Evolutionary conservation across 2,113 vertebrate genomes (phyloP).

Genomic region (Leptosomus discolor): DNA sequence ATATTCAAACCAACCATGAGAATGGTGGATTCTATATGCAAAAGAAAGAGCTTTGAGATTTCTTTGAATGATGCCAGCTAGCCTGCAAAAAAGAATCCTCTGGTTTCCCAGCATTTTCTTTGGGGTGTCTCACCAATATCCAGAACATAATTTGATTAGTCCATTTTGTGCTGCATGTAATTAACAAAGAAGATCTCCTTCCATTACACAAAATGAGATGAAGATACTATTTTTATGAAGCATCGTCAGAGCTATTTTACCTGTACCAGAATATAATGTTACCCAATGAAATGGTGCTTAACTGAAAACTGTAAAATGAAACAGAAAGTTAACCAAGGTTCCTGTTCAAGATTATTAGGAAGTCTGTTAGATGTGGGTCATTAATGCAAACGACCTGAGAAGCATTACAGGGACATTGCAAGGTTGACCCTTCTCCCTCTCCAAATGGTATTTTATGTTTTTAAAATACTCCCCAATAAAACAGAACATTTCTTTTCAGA

Average conservation of each 20-base stretch:
- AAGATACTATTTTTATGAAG: not conserved
- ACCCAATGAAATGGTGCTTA: slow-evolving; percentile 10
- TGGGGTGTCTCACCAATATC: not conserved
- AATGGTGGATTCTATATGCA: not conserved
- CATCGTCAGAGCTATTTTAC: not conserved
- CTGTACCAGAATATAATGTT: not conserved
- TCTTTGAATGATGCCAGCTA: not conserved
- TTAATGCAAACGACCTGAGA: slow-evolving; percentile 31
- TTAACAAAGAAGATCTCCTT: not conserved
- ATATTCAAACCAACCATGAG: not conserved
- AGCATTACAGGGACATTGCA: not conserved
- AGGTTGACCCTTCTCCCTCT: not conserved
- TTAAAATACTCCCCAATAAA: slow-evolving; percentile 18
- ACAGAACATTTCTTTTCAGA: slow-evolving; percentile 16
- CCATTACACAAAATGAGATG: not conserved
- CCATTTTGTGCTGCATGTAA: not conserved
- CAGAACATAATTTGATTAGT: not conserved
- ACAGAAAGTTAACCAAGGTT: slow-evolving; percentile 39
- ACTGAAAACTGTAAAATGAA: slow-evolving; percentile 36
- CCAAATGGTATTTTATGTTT: not conserved
- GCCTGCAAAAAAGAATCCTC: not conserved
- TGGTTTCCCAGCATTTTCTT: not conserved
- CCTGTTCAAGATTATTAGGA: slow-evolving; percentile 11
- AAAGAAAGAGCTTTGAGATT: not conserved
- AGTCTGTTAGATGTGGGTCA: slow-evolving; percentile 18